phyloP scores from a whole-genome alignment of 2,113 vertebrate genomes.

The Turdus rufiventris region DNA sequence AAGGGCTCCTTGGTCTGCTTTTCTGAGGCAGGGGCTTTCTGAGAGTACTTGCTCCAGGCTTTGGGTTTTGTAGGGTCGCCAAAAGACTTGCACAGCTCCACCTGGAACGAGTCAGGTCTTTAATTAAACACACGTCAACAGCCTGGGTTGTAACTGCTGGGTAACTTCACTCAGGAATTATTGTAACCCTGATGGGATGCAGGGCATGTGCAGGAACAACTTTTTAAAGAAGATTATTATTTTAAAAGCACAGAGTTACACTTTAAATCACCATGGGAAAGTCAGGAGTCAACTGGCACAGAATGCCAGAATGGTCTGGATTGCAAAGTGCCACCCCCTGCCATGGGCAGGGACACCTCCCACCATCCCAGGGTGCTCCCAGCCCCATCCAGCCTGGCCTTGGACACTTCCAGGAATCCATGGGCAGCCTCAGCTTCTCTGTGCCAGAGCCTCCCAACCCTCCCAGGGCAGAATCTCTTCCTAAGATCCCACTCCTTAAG shows the following conservation, averaged over 20 bases:
- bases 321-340: neutral
- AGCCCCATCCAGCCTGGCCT: neutral
- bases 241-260: neutral
- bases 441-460: neutral
- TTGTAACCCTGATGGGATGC: fast-evolving
- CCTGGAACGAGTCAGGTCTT: slow-evolving; percentile 62
- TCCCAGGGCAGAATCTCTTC: neutral
- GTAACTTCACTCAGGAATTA: neutral
- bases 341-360: neutral
- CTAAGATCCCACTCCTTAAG: fast-evolving
- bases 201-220: fast-evolving
- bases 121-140: fast-evolving
- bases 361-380: fast-evolving
- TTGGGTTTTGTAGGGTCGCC: slow-evolving; percentile 88
- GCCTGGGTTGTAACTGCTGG: neutral
- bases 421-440: neutral
- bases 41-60: slow-evolving; percentile 91
- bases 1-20: neutral
- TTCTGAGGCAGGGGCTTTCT: slow-evolving; percentile 26
- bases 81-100: slow-evolving; percentile 92
- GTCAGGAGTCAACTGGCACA: neutral
- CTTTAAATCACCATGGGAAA: fast-evolving
- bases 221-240: fast-evolving
- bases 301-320: fast-evolving
- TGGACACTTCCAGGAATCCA: neutral